phyloP scores from a whole-genome alignment of 2,888 invertebrate genomes.

The Gerris lacustris region DNA sequence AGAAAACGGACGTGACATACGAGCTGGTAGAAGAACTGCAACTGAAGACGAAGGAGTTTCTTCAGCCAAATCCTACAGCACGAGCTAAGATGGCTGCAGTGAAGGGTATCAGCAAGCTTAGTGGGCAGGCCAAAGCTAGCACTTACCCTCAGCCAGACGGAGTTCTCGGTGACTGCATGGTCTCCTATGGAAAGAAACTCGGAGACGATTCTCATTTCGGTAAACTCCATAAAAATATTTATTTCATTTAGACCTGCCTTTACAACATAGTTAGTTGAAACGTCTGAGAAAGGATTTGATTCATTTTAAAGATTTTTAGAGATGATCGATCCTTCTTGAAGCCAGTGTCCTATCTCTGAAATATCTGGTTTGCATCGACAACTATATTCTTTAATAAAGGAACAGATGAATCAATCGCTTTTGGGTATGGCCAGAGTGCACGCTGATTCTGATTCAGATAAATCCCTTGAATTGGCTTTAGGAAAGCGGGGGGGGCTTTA shows the following conservation, averaged over 20 bases:
- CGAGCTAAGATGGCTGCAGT: constrained; percentile 90
- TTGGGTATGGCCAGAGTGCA: no score
- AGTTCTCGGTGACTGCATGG: constrained; percentile 91
- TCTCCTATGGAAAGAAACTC: constrained; percentile 84
- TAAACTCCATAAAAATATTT: constrained; percentile 36
- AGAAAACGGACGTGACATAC: constrained; percentile 97
- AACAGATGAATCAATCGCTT: no score
- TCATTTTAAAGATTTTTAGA: no score
- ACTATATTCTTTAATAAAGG: no score
- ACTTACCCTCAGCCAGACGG: constrained; percentile 99
- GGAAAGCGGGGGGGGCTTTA: no score
- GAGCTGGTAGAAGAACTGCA: constrained; percentile 95
- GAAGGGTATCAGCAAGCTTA: constrained; percentile 89
- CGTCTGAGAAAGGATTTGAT: no score
- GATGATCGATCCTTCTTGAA: no score
- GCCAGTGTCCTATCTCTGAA: no score
- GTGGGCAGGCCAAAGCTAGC: constrained; percentile 90
- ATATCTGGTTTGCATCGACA: no score
- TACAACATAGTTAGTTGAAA: neutral
- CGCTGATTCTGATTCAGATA: no score
- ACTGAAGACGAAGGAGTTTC: constrained; percentile 92
- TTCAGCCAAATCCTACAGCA: constrained; percentile 97
- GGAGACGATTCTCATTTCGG: constrained; percentile 91
- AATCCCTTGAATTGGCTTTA: no score
- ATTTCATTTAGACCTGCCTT: neutral